Base-by-base conservation (phyloP, 2,888 invertebrate species). In the Odontocerum albicorne region DNA sequence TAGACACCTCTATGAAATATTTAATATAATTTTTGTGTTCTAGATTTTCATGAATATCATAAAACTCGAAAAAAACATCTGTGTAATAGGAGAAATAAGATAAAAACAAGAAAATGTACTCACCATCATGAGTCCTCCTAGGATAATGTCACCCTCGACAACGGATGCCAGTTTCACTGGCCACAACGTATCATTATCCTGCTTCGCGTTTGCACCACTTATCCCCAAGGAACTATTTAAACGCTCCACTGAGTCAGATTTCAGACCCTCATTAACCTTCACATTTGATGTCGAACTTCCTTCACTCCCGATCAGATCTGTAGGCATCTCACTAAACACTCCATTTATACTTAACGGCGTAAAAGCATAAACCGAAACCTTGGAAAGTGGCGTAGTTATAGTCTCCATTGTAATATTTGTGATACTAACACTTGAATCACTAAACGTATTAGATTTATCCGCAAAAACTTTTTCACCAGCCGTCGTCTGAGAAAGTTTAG, bases 81-180 rank as follows among this genome's bases (percentile, higher is more conserved):
- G n/a, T n/a, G n/a, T n/a, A n/a, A n/a, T n/a, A n/a, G n/a, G n/a
- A n/a, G 7, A 35, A 8, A 12, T 10, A 21, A 21, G 20, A 43
- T 22, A 13, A 12, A n/a, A 44, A 8, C 16, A 2, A 33, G n/a
- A 19, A 1, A 2, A 13, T 4, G 38, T 10, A 44, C 60, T 57
- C 40, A 62, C 88, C 92, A 96, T 96, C 92, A 96, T 95, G 40
- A 96, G 74, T 1, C 94, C 96, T 3, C 96, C 96, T 1, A 96
- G 78, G 6, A 93, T 83, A 38, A 96, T 77, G 66, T 95, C 90
- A 0, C 96, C 96, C 68, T 92, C 91, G 40, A 95, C 85, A 4
- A 89, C 86, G 0, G 93, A 91, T 64, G 92, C 90, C 66, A 88
- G 83, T 66, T 92, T 93, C 2, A 91, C 86, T 0, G 93, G 92